Evolutionary conservation across 1,140 invertebrate species (phyloP), one percentile per base, ranked within the genome.

Genomic region (Drosophila varians): DNA sequence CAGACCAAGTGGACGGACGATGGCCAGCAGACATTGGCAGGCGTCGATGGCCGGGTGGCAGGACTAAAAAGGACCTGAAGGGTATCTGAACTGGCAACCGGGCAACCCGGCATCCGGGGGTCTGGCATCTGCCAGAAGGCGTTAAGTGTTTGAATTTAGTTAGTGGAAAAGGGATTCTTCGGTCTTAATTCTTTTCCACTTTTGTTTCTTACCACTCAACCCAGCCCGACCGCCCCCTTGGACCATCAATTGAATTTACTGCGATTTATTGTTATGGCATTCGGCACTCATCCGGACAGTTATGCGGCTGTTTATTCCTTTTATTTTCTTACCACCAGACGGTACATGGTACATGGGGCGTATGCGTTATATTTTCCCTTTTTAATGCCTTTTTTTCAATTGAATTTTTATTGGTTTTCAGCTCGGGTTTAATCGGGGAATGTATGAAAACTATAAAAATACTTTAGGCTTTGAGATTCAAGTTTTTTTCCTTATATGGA

Each of bases 201-300:
- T 45, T 16, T 23, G 42, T 23, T 45, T 45, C 38, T 23, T 45
- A 23, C 38, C 5, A 18, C 45, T 46, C 6, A 2, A 21, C 4
- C 21, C 21, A 2, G 2, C 9, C 9, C 9, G 28, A 28, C 26
- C 26, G 1, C 23, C 7, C n/a, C n/a, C 4, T 38, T 61, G 45
- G 28, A 31, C 43, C 64, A 53, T 66, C 64, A 66, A 68, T 68
- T 69, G 62, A 55, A 55, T 69, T 54, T 40, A 55, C 65, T 69
- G 65, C 65, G 65, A 69, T 69, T 69, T 69, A 69, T 69, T 69
- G 65, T 69, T 68, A 68, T 69, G 65, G 62, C 60, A 64, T 65
- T 65, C 12, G 38, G 38, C 26, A 54, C 61, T 66, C 23, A 55
- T 23, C 48, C 61, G 46, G 61, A 68, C 65, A 42, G 48, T 68